Evolutionary conservation across 1,140 invertebrate genomes (phyloP).

Genomic region (Orchestia grillus): DNA sequence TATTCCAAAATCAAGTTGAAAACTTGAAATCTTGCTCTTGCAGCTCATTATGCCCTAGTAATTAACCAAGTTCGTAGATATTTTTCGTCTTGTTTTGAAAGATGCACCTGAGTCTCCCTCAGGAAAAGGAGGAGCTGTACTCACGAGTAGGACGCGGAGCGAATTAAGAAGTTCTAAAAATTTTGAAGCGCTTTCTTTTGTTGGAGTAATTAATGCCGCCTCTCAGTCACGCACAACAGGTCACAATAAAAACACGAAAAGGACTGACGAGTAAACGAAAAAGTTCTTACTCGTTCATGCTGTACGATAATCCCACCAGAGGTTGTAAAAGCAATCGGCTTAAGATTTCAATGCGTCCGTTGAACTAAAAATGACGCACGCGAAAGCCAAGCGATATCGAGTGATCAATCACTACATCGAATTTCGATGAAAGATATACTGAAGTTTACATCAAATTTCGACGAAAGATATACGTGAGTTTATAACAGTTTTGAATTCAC

Average conservation of each 20-base stretch:
- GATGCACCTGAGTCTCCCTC: not conserved
- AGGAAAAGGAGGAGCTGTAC: not conserved
- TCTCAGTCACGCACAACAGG: not conserved
- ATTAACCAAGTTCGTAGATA: not conserved
- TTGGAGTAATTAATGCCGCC: not conserved
- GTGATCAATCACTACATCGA: not conserved
- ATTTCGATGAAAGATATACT: not conserved
- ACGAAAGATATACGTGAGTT: not conserved
- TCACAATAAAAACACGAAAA: not conserved
- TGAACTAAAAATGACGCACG: not conserved
- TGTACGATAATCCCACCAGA: too few relatives aligned
- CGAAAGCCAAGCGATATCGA: not conserved
- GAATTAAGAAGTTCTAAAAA: not conserved
- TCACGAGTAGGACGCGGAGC: not conserved
- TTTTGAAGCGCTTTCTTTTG: not conserved
- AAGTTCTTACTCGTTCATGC: not conserved
- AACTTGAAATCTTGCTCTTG: constrained; percentile 9
- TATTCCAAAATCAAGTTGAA: not conserved
- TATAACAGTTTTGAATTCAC: not conserved
- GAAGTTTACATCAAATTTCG: not conserved
- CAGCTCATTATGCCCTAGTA: not conserved
- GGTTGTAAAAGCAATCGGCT: not conserved
- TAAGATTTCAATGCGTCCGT: not conserved
- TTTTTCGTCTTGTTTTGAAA: not conserved
- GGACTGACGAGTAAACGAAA: not conserved